Conservation (phyloP, 2,888 invertebrate species). For the Heliothis peltigera region DNA sequence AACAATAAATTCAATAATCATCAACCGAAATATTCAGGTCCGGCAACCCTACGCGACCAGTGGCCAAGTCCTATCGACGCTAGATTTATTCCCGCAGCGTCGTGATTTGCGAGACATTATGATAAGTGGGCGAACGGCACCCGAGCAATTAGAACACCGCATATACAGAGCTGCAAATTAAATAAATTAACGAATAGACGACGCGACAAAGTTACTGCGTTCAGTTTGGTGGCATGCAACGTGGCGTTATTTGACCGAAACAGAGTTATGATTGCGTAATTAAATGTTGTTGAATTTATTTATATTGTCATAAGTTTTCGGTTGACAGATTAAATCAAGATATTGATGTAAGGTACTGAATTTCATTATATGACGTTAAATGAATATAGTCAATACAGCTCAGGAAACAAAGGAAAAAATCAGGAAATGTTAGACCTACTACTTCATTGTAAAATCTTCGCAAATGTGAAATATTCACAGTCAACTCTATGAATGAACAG, state of each 20-base stretch:
- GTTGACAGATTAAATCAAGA: neutral
- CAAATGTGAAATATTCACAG: conserved; percentile 11
- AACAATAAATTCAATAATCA: neutral
- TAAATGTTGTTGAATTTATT: conserved; percentile 40
- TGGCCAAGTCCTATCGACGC: conserved; percentile 75
- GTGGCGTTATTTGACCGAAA: conserved; percentile 51
- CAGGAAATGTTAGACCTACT: too few relatives aligned
- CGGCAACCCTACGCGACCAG: conserved; percentile 55
- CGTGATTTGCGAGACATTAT: conserved; percentile 89
- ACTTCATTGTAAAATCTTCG: neutral
- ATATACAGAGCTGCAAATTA: conserved; percentile 77
- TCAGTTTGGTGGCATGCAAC: conserved; percentile 45
- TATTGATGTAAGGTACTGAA: neutral
- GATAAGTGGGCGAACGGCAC: conserved; percentile 86
- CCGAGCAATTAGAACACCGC: conserved; percentile 84
- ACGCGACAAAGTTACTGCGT: conserved; percentile 70
- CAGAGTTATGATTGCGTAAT: conserved; percentile 46
- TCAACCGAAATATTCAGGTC: conserved; percentile 1
- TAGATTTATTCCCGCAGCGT: conserved; percentile 83
- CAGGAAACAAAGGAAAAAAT: neutral
- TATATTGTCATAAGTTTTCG: conserved; percentile 16
- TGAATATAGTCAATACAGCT: neutral
- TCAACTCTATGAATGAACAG: conserved; percentile 33
- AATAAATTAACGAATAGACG: conserved; percentile 78
- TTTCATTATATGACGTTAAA: neutral